A percentile compares a stretch with the other conserved stretches of the same genome.
Conservation (phyloP, 2,797 vertebrate species). For the Chelmon rostratus region DNA sequence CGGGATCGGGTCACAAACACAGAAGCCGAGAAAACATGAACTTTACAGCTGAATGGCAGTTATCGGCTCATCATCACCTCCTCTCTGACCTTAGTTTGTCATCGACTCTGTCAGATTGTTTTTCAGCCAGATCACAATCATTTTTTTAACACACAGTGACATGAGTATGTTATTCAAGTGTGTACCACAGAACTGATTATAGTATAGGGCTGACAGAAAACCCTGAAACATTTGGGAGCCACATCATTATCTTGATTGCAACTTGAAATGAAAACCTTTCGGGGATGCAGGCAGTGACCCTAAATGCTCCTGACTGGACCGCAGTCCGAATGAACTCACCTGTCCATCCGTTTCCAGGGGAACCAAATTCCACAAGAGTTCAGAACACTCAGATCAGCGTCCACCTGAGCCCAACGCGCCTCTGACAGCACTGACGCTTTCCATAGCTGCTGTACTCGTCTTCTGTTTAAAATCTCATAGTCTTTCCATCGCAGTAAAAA, state of each 20-base stretch:
- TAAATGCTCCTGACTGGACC: background rate
- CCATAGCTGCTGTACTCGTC: constrained; percentile 39
- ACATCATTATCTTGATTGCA: background rate
- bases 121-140: background rate
- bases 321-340: constrained; percentile 68
- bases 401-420: constrained; percentile 67
- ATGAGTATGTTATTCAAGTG: background rate
- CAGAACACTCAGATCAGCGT: constrained; percentile 66
- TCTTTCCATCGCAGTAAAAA: constrained; percentile 19
- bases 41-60: background rate
- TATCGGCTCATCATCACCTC: constrained; percentile 4
- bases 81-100: background rate
- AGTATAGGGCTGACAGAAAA: background rate
- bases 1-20: constrained; percentile 25
- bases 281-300: background rate
- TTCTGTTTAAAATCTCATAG: constrained; percentile 35
- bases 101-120: background rate
- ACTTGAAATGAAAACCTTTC: constrained; percentile 14
- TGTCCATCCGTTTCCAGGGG: constrained; percentile 55
- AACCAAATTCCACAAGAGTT: constrained; percentile 54
- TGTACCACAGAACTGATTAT: background rate
- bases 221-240: background rate
- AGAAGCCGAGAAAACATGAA: constrained; percentile 7
- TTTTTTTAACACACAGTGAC: background rate
- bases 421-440: constrained; percentile 20